Conservation (phyloP, 2,888 invertebrate genomes). For the Eurois occulta region DNA sequence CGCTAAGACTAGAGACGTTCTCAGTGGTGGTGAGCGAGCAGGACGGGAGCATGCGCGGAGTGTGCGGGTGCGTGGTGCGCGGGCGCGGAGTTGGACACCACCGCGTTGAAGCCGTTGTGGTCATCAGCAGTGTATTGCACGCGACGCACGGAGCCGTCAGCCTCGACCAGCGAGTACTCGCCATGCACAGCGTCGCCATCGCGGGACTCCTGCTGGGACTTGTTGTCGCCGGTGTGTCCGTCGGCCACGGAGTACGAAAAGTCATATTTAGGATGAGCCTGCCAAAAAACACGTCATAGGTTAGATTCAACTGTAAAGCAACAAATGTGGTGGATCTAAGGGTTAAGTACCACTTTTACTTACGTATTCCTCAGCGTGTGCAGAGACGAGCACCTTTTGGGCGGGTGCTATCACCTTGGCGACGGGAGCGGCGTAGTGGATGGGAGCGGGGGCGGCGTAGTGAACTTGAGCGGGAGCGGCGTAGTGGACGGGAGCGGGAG, state of each 20-base stretch:
- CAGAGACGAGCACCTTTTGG: constrained; percentile 70
- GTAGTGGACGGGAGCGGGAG: constrained; percentile 68
- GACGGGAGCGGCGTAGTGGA: constrained; percentile 75
- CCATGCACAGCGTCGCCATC: constrained; percentile 92
- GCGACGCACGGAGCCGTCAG: constrained; percentile 89
- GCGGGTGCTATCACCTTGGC: constrained; percentile 72
- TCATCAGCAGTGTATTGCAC: constrained; percentile 90
- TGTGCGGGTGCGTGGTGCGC: constrained; percentile 70
- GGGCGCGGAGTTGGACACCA: constrained; percentile 82
- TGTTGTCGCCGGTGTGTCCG: constrained; percentile 91
- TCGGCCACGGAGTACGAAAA: constrained; percentile 90
- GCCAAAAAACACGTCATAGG: constrained; percentile 23
- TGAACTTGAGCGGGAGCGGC: constrained; percentile 70
- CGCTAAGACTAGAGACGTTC: constrained; percentile 47
- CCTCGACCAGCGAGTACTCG: constrained; percentile 83
- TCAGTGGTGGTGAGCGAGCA: constrained; percentile 76
- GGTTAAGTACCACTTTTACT: constrained; percentile 49
- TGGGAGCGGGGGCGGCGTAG: constrained; percentile 69
- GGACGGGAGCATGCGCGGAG: constrained; percentile 68
- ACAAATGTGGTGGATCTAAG: background rate
- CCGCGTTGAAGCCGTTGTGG: constrained; percentile 86
- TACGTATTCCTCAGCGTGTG: constrained; percentile 78
- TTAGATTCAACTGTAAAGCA: background rate
- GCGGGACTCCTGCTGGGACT: constrained; percentile 90
- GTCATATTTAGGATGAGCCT: constrained; percentile 90